phyloP scores from a whole-genome alignment of 2,888 invertebrate genomes.

The Noctua comes region DNA sequence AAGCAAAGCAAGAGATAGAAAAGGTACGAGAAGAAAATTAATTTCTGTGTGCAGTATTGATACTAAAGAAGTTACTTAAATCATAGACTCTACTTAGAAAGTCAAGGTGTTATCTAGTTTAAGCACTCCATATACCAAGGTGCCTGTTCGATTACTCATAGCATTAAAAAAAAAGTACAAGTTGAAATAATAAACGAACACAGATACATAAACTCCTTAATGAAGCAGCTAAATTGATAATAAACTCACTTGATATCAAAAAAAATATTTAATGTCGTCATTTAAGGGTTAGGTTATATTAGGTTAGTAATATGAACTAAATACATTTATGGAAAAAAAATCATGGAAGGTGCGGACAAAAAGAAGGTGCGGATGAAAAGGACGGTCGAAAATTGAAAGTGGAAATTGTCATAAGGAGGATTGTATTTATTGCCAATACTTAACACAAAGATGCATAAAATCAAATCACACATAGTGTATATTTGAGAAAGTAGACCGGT shows the following conservation, averaged over 20 bases:
- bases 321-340: neutral
- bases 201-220: neutral
- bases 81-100: neutral
- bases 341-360: neutral
- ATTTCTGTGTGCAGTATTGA: neutral
- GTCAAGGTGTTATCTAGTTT: no score
- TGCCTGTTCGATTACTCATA: constrained; percentile 11
- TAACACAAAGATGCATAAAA: neutral
- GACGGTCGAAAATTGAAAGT: neutral
- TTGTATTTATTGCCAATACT: constrained; percentile 5
- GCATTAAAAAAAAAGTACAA: neutral
- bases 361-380: neutral
- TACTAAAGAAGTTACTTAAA: neutral
- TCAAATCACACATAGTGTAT: neutral
- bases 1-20: neutral
- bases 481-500: neutral
- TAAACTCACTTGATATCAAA: neutral
- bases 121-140: neutral
- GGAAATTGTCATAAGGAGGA: neutral
- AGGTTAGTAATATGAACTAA: neutral
- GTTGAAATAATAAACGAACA: neutral
- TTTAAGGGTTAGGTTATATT: neutral
- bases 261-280: neutral
- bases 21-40: neutral
- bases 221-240: neutral